Evolutionary conservation across 2,888 invertebrate species (phyloP).

Genomic region (Chymomyza procnemis): DNA sequence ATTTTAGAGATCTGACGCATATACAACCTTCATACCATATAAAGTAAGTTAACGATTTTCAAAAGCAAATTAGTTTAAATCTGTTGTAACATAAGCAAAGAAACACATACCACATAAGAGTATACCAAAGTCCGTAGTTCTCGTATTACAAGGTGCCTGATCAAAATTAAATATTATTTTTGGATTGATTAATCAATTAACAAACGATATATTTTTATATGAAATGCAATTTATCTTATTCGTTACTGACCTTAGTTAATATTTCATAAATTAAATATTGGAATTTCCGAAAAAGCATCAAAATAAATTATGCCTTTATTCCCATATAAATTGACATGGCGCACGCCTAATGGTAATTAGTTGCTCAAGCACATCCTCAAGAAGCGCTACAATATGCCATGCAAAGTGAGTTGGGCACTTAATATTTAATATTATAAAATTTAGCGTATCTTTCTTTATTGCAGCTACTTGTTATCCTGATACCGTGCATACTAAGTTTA

Average conservation of each 20-base stretch:
- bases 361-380: background rate
- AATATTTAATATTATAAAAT: slow-evolving; percentile 30
- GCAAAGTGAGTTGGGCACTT: slow-evolving; percentile 33
- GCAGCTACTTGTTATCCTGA: background rate
- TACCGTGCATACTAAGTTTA: background rate
- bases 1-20: no score
- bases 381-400: slow-evolving; percentile 19
- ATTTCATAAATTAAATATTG: background rate
- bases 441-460: background rate
- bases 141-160: background rate
- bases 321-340: slow-evolving; percentile 52
- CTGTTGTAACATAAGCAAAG: no score
- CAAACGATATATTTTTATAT: background rate
- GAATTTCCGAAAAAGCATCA: slow-evolving; percentile 29
- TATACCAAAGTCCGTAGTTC: background rate
- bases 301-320: slow-evolving; percentile 57
- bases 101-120: background rate
- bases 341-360: slow-evolving; percentile 55
- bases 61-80: no score
- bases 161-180: background rate
- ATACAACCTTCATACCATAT: no score
- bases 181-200: slow-evolving; percentile 60
- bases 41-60: no score
- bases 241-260: background rate
- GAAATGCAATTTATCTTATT: background rate